phyloP scores from a whole-genome alignment of 2,113 vertebrate genomes.

The Todiramphus saurophagus region DNA sequence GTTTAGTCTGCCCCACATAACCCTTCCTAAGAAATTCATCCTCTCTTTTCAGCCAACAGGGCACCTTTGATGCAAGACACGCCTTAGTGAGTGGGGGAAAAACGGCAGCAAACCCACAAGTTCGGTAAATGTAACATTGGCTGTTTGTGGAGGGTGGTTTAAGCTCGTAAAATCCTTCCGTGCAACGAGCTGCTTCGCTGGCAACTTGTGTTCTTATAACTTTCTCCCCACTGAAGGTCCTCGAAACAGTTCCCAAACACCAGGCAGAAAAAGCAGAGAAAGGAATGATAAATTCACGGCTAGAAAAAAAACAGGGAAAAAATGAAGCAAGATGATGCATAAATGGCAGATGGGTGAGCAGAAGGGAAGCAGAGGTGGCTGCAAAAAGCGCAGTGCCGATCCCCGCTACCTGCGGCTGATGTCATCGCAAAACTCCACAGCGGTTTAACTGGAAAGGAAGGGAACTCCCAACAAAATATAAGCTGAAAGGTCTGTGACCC shows the following conservation, averaged over 20 bases:
- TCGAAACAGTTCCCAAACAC: not conserved
- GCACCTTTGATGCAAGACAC: fast-evolving
- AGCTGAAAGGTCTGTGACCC: not conserved
- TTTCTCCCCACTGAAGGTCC: not conserved
- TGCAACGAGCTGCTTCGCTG: not conserved
- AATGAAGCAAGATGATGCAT: not conserved
- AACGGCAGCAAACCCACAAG: not conserved
- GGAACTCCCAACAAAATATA: not conserved
- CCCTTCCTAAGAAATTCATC: not conserved
- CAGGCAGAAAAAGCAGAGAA: not conserved
- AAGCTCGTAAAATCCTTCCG: not conserved
- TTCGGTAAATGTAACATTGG: not conserved
- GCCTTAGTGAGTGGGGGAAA: not conserved
- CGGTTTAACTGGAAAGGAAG: not conserved
- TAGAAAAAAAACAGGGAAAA: not conserved
- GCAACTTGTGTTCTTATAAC: not conserved
- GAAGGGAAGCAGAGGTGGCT: conserved; percentile 2
- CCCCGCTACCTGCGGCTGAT: not conserved
- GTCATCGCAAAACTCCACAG: not conserved
- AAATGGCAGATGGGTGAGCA: not conserved
- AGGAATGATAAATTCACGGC: not conserved
- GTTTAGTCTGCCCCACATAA: not conserved
- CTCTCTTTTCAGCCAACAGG: not conserved
- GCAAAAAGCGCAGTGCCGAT: not conserved
- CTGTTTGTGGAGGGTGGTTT: not conserved